Evolutionary conservation across 2,113 vertebrate genomes (phyloP).

Genomic region (Zootoca vivipara): DNA sequence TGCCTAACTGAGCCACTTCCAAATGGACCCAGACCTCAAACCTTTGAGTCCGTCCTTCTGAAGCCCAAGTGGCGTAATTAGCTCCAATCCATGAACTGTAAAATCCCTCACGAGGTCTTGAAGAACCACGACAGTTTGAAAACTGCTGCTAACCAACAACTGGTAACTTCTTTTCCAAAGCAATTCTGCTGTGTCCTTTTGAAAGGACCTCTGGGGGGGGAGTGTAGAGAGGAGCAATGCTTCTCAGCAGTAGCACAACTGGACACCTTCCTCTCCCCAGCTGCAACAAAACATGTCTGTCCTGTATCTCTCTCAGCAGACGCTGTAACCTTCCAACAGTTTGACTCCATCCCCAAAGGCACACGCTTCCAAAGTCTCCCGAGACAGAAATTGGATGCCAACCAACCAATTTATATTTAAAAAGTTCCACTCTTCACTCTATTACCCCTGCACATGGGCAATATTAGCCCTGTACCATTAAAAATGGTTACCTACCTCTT

Average conservation of each 20-base stretch:
- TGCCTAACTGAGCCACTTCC: not conserved
- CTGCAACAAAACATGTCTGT: too few species aligned
- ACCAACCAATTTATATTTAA: too few species aligned
- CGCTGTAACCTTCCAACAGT: too few species aligned
- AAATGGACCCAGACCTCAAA: not conserved
- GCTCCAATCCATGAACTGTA: not conserved
- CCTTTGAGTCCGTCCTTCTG: not conserved
- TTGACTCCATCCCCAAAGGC: too few species aligned
- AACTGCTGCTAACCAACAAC: not conserved
- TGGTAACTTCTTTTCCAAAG: not conserved
- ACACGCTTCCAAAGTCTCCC: too few species aligned
- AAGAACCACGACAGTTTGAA: not conserved
- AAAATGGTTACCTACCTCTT: constrained; percentile 81
- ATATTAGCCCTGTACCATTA: too few species aligned
- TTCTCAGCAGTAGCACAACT: too few species aligned
- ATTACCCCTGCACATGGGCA: not conserved
- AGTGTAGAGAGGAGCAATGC: too few species aligned
- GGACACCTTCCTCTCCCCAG: too few species aligned
- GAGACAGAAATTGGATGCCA: too few species aligned
- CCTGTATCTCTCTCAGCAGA: too few species aligned
- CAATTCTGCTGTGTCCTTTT: not conserved
- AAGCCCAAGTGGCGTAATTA: not conserved
- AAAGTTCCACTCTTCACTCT: not conserved
- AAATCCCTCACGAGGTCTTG: not conserved
- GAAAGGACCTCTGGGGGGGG: not conserved